Evolutionary conservation across 1,140 invertebrate genomes (phyloP).

Genomic region (Anadara kagoshimensis): DNA sequence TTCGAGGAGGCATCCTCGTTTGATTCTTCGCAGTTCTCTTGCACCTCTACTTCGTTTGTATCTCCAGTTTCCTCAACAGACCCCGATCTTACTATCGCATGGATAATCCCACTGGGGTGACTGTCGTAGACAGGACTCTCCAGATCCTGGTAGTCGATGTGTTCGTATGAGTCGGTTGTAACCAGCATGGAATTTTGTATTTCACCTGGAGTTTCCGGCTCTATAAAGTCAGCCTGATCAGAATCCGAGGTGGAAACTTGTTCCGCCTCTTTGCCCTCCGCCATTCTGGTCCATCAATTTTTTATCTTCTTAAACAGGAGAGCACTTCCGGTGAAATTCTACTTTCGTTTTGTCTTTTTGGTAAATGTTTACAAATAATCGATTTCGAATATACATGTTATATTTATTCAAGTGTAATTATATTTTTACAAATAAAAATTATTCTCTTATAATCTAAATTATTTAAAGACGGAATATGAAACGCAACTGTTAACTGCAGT

Average conservation of each 20-base stretch:
- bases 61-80: slow-evolving; percentile 44
- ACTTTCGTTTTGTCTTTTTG: too few relatives aligned
- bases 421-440: too few relatives aligned
- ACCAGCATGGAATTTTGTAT: slow-evolving; percentile 41
- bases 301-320: too few relatives aligned
- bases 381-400: too few relatives aligned
- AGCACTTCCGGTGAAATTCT: too few relatives aligned
- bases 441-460: too few relatives aligned
- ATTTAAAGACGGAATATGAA: too few relatives aligned
- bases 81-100: slow-evolving; percentile 54
- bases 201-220: slow-evolving; percentile 49
- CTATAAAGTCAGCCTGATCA: slow-evolving; percentile 53
- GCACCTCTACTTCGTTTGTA: slow-evolving; percentile 17
- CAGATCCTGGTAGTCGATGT: slow-evolving; percentile 41
- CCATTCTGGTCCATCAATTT: slow-evolving; percentile 10
- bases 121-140: slow-evolving; percentile 36
- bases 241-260: slow-evolving; percentile 50
- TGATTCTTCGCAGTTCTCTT: slow-evolving; percentile 41
- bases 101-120: slow-evolving; percentile 49
- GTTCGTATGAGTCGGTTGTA: slow-evolving; percentile 33
- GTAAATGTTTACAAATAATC: too few relatives aligned
- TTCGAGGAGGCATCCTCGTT: slow-evolving; percentile 41
- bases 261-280: slow-evolving; percentile 59
- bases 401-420: too few relatives aligned
- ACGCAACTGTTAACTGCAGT: too few relatives aligned